Base-by-base conservation (phyloP, 2,113 vertebrate species). In the Actinemys pallida region DNA sequence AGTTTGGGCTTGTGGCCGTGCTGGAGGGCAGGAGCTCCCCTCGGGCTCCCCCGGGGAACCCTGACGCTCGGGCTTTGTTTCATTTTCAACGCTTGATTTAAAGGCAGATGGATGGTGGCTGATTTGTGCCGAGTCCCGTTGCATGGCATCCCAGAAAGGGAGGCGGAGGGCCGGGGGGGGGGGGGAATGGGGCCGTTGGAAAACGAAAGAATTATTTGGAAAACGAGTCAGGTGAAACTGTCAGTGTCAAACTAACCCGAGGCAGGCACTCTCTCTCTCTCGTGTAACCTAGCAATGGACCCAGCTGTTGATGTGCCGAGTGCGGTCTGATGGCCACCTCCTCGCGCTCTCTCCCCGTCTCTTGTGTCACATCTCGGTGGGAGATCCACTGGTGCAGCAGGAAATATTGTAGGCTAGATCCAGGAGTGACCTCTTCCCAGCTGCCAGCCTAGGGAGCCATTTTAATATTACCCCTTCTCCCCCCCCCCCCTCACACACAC, bases 401-500 rank as follows among this genome's bases (percentile, higher is more conserved):
- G 57, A 75, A 42, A 78, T 13, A 62, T 27, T 56, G 25, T 24
- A 10, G 11, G 10, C 35, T 19, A 39, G 27, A 31, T n/a, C 79
- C 25, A 2, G 39, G 31, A 39, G 19, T 76, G 90, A 56, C 39
- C 16, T 79, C 76, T 76, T 69, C 39, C 35, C 53, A 25, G 45
- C n/a, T 62, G 81, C 85, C 85, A 53, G 49, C 91, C 81, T 57
- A 39, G 65, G 93, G 92, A 96, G 96, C 97, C 96, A 97, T 97
- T 86, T 97, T 97, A 84, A 86, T 53, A 39, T 62, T n/a, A 16
- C 11, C 50, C 49, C 81, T 42, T 85, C 90, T 76, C 84, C 84
- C 52, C 84, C 59, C 24, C 5, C 65, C 83, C 87, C 29, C 65
- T 75, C 35, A 49, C 86, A 31, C 59, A 35, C 90, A 80, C 78